phyloP scores from a whole-genome alignment of 1,140 invertebrate genomes.

The Trigoniulus corallinus region DNA sequence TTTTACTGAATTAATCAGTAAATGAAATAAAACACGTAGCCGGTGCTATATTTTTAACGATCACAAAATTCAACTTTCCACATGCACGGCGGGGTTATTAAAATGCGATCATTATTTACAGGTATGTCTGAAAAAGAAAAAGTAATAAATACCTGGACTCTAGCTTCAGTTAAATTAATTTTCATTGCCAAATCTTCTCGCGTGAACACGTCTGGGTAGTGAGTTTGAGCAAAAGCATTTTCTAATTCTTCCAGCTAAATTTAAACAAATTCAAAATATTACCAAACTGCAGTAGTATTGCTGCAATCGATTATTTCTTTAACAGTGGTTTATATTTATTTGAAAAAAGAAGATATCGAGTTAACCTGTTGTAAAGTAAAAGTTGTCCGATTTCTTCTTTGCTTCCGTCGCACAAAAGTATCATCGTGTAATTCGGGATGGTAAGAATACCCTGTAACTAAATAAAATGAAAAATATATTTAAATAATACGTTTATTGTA shows the following conservation, averaged over 20 bases:
- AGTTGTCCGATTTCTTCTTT: constrained; percentile 85
- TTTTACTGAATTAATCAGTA: too few species aligned
- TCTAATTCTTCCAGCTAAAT: constrained; percentile 83
- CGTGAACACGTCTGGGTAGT: constrained; percentile 96
- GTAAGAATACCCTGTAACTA: constrained; percentile 76
- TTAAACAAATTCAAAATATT: constrained; percentile 12
- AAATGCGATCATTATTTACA: too few species aligned
- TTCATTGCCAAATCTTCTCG: constrained; percentile 95
- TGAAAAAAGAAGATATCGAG: constrained; percentile 3
- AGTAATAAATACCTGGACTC: constrained; percentile 96
- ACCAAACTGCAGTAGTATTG: neutral
- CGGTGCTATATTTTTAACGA: too few species aligned
- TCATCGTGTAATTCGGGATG: constrained; percentile 86
- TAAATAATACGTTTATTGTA: constrained; percentile 1
- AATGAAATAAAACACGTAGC: too few species aligned
- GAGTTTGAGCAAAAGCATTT: constrained; percentile 90
- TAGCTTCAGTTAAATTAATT: constrained; percentile 90
- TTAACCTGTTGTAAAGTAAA: constrained; percentile 87
- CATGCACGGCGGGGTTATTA: too few species aligned
- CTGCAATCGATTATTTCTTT: too few species aligned
- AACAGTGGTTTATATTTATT: neutral
- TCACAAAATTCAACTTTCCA: too few species aligned
- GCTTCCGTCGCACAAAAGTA: constrained; percentile 86
- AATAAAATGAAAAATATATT: neutral
- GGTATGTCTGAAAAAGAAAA: too few species aligned